These are phyloP conservation scores for Taphrorychus bicolor DNA, from an alignment of 2,888 invertebrate species.

Conservation along the genomic window DNA sequence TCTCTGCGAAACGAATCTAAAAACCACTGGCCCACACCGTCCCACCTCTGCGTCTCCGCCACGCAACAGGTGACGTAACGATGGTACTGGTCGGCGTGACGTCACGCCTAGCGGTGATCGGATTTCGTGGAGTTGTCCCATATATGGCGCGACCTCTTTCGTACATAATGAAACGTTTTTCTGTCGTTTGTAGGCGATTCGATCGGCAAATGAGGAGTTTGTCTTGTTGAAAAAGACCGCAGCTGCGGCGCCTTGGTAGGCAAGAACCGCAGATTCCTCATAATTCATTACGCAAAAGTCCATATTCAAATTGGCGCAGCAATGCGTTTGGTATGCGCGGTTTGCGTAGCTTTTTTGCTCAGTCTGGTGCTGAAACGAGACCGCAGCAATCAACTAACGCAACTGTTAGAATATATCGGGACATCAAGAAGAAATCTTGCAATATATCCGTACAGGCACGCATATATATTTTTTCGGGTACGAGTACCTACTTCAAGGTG, in stretches of 20 bases:
- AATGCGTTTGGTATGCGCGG: neutral
- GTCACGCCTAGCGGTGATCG: neutral
- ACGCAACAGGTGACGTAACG: slow-evolving; percentile 2
- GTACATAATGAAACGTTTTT: neutral
- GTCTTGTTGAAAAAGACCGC: neutral
- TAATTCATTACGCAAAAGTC: neutral
- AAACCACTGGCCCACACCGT: neutral
- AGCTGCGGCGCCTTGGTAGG: too few species aligned
- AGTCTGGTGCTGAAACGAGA: too few species aligned
- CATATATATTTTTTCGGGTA: neutral
- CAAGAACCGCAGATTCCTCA: too few species aligned
- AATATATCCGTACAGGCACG: too few species aligned
- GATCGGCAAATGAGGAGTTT: too few species aligned
- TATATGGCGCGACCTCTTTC: neutral
- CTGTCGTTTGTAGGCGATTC: neutral
- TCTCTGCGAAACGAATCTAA: too few species aligned
- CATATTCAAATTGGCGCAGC: neutral
- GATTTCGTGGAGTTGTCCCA: neutral
- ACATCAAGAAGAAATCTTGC: too few species aligned
- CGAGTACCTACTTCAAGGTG: neutral
- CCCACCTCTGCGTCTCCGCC: neutral
- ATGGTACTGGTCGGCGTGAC: neutral
- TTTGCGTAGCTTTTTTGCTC: too few species aligned
- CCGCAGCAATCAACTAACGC: too few species aligned
- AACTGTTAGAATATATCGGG: too few species aligned